A percentile compares a stretch with the other conserved stretches of the same genome.
phyloP scores from a whole-genome alignment of 1,140 invertebrate genomes.

The Centruroides sculpturatus region DNA sequence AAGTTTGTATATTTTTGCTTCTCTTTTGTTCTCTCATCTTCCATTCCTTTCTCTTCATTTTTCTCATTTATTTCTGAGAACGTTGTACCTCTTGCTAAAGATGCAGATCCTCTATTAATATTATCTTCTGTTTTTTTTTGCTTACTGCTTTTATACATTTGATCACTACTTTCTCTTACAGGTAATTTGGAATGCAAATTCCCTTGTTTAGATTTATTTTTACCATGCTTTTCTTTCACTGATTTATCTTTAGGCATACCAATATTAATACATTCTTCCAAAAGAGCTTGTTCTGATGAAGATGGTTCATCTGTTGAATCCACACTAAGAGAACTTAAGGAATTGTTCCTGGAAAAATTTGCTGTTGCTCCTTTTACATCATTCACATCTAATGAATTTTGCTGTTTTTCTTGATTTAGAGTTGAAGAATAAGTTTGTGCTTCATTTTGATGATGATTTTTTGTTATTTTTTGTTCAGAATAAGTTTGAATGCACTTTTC shows the following conservation, averaged over 20 bases:
- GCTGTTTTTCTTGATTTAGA: no score
- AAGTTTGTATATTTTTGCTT: not conserved
- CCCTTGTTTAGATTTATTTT: not conserved
- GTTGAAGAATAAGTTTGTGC: no score
- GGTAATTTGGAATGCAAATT: not conserved
- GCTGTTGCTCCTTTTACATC: no score
- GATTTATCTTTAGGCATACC: not conserved
- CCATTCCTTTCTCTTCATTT: constrained; percentile 11
- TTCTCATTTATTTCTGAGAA: not conserved
- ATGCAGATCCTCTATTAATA: no score
- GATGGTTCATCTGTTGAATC: constrained; percentile 2
- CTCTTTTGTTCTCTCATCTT: constrained; percentile 9
- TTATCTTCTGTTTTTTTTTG: not conserved
- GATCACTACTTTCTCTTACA: not conserved
- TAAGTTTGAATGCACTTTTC: no score
- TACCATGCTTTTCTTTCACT: no score
- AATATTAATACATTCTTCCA: constrained; percentile 3
- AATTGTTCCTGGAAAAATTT: not conserved
- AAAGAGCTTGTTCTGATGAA: not conserved
- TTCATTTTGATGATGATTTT: no score
- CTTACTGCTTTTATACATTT: not conserved
- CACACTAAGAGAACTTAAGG: not conserved
- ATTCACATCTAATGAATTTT: no score
- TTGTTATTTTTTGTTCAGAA: no score
- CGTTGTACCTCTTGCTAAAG: not conserved